A percentile compares a stretch with the other conserved stretches of the same genome.
phyloP scores from a whole-genome alignment of 2,888 invertebrate species.

The Apamea epomidion region DNA sequence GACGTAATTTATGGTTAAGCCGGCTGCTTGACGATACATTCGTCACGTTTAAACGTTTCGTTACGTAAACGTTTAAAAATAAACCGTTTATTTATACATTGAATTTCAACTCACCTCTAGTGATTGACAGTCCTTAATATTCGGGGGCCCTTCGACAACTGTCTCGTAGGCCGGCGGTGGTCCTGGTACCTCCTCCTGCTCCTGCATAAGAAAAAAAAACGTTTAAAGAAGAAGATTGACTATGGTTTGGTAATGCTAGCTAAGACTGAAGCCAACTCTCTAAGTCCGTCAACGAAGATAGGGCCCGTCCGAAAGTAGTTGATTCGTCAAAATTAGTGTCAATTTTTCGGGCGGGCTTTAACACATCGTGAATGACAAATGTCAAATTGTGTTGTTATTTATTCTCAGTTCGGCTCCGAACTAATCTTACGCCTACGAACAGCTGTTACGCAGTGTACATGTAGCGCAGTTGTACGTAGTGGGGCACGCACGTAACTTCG shows the following conservation, averaged over 20 bases:
- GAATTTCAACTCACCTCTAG: conserved; percentile 75
- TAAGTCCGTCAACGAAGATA: neutral
- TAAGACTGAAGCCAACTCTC: neutral
- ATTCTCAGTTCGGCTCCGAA: neutral
- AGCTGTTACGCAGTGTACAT: no score
- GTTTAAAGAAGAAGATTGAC: neutral
- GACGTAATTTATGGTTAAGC: neutral
- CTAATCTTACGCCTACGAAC: neutral
- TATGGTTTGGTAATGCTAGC: neutral
- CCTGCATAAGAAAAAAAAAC: conserved; percentile 66
- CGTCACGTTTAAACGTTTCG: neutral
- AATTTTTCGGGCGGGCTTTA: neutral
- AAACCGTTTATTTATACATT: neutral
- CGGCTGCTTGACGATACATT: no score
- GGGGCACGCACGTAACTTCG: neutral
- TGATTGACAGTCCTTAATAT: conserved; percentile 75
- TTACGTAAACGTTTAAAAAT: neutral
- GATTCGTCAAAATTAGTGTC: neutral
- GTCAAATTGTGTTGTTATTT: neutral
- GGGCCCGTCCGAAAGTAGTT: neutral
- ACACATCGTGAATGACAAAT: neutral
- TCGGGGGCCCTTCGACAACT: conserved; percentile 79
- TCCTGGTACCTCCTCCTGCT: conserved; percentile 86
- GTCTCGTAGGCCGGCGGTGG: conserved; percentile 93
- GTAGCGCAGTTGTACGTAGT: no score